Percentiles rank a stretch among this genome's conserved stretches.
Evolutionary conservation across 2,888 invertebrate species (phyloP).

Genomic region (Spisula solida): DNA sequence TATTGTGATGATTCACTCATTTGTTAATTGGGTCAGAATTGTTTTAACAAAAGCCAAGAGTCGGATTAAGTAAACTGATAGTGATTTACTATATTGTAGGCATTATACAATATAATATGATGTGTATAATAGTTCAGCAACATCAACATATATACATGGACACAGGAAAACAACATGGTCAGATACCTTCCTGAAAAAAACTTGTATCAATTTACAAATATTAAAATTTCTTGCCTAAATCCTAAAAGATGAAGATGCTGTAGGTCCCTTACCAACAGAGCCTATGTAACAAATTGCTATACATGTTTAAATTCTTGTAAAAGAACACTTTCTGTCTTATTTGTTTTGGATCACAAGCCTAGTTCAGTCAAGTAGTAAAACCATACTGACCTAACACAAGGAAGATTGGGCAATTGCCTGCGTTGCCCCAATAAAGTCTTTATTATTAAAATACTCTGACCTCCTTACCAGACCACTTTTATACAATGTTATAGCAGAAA

Average conservation of each 20-base stretch:
- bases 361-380: no score
- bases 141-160: slow-evolving; percentile 25
- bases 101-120: neutral
- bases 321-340: no score
- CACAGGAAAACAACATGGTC: neutral
- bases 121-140: neutral
- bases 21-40: slow-evolving; percentile 15
- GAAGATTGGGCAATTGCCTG: no score
- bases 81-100: slow-evolving; percentile 11
- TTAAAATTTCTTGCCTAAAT: neutral
- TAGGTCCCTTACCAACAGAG: neutral
- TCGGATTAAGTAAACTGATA: neutral
- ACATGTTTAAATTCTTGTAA: no score
- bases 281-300: no score
- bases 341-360: no score
- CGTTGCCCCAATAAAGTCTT: no score
- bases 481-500: no score
- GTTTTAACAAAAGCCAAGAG: neutral
- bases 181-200: slow-evolving; percentile 4
- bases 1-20: neutral
- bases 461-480: no score
- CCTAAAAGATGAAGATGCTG: neutral
- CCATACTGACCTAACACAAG: no score
- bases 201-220: neutral
- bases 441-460: no score